Conservation (phyloP, 2,888 invertebrate genomes). For the Boloria selene region DNA sequence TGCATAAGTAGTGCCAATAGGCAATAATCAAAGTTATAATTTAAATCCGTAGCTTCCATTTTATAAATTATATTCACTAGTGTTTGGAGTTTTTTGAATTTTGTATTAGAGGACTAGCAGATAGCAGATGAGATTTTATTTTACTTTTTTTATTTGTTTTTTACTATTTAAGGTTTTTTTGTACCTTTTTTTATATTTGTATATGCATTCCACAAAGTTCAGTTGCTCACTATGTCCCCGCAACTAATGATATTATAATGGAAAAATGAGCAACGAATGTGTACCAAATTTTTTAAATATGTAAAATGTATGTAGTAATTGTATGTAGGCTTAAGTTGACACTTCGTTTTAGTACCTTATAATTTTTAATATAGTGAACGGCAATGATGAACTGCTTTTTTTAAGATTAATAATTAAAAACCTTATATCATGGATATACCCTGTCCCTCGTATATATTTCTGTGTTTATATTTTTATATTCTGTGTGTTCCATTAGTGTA, state of each 20-base stretch:
- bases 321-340: slow-evolving; percentile 63
- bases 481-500: slow-evolving; percentile 26
- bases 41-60: slow-evolving; percentile 58
- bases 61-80: slow-evolving; percentile 51
- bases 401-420: slow-evolving; percentile 24
- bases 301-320: slow-evolving; percentile 66
- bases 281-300: slow-evolving; percentile 77
- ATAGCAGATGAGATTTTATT: slow-evolving; percentile 55
- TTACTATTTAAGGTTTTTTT: slow-evolving; percentile 23
- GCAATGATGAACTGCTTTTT: slow-evolving; percentile 19
- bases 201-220: slow-evolving; percentile 73
- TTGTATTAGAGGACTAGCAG: slow-evolving; percentile 36
- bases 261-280: slow-evolving; percentile 76
- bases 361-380: slow-evolving; percentile 35
- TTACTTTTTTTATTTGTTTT: slow-evolving; percentile 48
- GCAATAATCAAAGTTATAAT: slow-evolving; percentile 64
- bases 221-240: slow-evolving; percentile 45
- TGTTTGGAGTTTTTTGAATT: slow-evolving; percentile 39
- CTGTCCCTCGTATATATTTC: slow-evolving; percentile 19
- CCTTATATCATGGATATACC: slow-evolving; percentile 14
- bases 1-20: slow-evolving; percentile 79
- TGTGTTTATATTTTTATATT: slow-evolving; percentile 31
- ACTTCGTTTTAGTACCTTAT: slow-evolving; percentile 56
- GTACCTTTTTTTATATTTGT: slow-evolving; percentile 17
- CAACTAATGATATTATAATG: slow-evolving; percentile 46